A percentile compares a stretch with the other conserved stretches of the same genome.
Evolutionary conservation across 2,797 vertebrate genomes (phyloP).

Genomic region (Fundulus diaphanus): DNA sequence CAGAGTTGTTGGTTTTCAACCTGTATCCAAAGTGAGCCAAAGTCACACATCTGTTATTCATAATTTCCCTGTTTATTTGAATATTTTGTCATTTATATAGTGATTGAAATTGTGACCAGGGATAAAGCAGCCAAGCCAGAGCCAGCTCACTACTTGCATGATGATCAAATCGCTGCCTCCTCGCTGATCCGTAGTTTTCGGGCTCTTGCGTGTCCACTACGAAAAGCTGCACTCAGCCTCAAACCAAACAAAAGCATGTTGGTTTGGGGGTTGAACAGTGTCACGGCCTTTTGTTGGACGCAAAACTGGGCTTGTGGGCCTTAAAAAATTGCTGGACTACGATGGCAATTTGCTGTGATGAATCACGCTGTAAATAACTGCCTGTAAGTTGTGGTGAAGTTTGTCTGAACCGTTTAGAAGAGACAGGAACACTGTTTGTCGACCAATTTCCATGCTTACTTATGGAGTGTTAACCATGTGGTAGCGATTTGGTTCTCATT

Average conservation of each 20-base stretch:
- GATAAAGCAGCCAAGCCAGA: conserved; percentile 51
- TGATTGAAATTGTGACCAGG: conserved; percentile 49
- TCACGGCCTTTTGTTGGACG: conserved; percentile 31
- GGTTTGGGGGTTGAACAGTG: conserved; percentile 49
- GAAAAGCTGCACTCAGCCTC: conserved; percentile 37
- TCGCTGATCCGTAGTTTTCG: conserved; percentile 46
- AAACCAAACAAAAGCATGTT: conserved; percentile 43
- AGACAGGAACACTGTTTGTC: conserved; percentile 19
- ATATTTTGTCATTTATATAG: conserved; percentile 57
- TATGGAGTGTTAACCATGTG: conserved; percentile 54
- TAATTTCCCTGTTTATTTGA: conserved; percentile 62
- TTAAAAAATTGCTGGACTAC: conserved; percentile 25
- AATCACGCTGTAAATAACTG: conserved; percentile 39
- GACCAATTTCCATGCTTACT: conserved; percentile 32
- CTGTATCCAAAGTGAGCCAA: conserved; percentile 63
- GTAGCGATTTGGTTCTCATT: conserved; percentile 47
- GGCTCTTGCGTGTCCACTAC: conserved; percentile 38
- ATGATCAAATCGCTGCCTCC: conserved; percentile 59
- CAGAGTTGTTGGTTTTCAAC: conserved; percentile 62
- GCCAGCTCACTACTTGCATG: conserved; percentile 48
- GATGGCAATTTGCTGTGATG: conserved; percentile 20
- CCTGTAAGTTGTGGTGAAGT: conserved; percentile 43
- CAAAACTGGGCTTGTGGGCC: conserved; percentile 20
- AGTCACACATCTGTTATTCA: conserved; percentile 72
- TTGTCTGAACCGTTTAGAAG: conserved; percentile 54